Conservation (phyloP, 2,888 invertebrate species). For the Panzeria rudis region DNA sequence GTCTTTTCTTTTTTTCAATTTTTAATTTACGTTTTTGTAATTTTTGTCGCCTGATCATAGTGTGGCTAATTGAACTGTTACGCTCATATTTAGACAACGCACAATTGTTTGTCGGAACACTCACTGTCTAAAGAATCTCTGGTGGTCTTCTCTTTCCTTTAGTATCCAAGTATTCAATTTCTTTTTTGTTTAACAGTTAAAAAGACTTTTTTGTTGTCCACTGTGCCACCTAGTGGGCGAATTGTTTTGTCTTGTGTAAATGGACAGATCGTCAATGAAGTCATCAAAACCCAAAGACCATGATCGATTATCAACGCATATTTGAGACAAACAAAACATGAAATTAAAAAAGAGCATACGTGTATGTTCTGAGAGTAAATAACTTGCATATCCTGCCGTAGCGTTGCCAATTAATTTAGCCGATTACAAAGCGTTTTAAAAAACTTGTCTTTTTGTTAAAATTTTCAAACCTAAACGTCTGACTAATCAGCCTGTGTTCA, state of each 20-base stretch:
- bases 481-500: neutral
- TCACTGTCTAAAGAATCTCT: slow-evolving; percentile 5
- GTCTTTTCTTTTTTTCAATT: neutral
- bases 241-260: slow-evolving; percentile 58
- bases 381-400: slow-evolving; percentile 55
- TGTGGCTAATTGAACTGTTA: slow-evolving; percentile 71
- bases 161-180: neutral
- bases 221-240: slow-evolving; percentile 68
- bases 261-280: slow-evolving; percentile 74
- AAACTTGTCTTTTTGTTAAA: neutral
- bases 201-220: slow-evolving; percentile 45
- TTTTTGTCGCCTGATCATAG: slow-evolving; percentile 61
- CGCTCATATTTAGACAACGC: slow-evolving; percentile 66
- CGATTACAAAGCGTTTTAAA: slow-evolving; percentile 12
- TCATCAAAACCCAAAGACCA: slow-evolving; percentile 78
- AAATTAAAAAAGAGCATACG: slow-evolving; percentile 14
- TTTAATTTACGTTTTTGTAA: slow-evolving; percentile 33
- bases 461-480: neutral
- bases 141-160: slow-evolving; percentile 39
- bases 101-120: slow-evolving; percentile 51
- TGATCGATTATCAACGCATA: slow-evolving; percentile 81
- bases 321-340: slow-evolving; percentile 26
- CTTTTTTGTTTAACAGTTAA: no score
- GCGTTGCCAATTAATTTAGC: slow-evolving; percentile 69
- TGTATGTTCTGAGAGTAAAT: neutral